Conservation (phyloP, 2,797 vertebrate species). For the Protonibea diacanthus region DNA sequence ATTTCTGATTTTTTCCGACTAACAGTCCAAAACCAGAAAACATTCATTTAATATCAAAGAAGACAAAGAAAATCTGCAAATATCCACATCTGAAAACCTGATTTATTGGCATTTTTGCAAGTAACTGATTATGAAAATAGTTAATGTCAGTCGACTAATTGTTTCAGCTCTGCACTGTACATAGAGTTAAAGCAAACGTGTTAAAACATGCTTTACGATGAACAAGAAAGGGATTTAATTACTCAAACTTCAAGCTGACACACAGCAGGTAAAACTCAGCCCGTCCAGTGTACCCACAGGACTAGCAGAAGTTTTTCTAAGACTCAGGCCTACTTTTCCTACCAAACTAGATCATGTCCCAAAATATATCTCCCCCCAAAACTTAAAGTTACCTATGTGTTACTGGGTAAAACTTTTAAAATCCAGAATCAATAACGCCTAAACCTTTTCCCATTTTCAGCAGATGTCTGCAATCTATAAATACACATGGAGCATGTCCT, state of each 20-base stretch:
- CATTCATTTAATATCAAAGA: background rate
- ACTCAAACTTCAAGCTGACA: conserved; percentile 41
- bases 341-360: conserved; percentile 75
- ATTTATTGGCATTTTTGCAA: background rate
- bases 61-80: background rate
- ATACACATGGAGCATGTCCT: conserved; percentile 85
- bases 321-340: conserved; percentile 73
- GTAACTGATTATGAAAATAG: background rate
- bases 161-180: background rate
- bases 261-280: conserved; percentile 37
- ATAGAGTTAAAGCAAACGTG: background rate
- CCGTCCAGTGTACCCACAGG: conserved; percentile 62
- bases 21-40: background rate
- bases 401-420: conserved; percentile 73
- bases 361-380: conserved; percentile 60
- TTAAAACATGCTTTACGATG: background rate
- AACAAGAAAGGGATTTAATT: conserved; percentile 31
- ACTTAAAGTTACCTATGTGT: conserved; percentile 66
- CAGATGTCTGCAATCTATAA: conserved; percentile 82
- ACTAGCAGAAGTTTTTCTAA: conserved; percentile 41
- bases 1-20: background rate
- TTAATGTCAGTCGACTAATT: background rate
- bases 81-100: background rate
- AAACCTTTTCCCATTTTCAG: conserved; percentile 76
- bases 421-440: conserved; percentile 71